These are phyloP conservation scores for Coremacera marginata DNA, from an alignment of 2,888 invertebrate genomes.

Conservation along the genomic window DNA sequence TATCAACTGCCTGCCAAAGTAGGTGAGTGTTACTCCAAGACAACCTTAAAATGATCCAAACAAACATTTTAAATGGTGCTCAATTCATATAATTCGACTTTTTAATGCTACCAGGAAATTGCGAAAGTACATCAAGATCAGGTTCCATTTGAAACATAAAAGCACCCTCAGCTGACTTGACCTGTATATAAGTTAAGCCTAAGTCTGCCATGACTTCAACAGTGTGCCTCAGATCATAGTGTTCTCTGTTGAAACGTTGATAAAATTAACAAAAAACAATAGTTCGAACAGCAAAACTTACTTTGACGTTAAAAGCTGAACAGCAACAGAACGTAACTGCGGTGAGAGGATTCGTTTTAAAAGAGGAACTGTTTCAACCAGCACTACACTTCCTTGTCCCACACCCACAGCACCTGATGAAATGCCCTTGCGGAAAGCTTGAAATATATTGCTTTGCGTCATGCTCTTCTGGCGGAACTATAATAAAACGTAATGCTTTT, in stretches of 20 bases:
- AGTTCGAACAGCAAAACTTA: slow-evolving; percentile 49
- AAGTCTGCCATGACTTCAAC: slow-evolving; percentile 90
- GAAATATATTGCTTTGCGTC: slow-evolving; percentile 72
- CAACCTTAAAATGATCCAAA: slow-evolving; percentile 50
- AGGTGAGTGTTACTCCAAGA: slow-evolving; percentile 71
- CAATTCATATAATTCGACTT: not conserved
- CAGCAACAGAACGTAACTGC: slow-evolving; percentile 77
- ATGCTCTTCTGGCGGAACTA: slow-evolving; percentile 73
- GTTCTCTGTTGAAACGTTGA: slow-evolving; percentile 59
- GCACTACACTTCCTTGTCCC: slow-evolving; percentile 70
- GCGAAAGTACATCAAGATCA: slow-evolving; percentile 76
- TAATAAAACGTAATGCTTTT: not conserved
- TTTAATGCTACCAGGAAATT: slow-evolving; percentile 61
- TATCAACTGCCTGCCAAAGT: slow-evolving; percentile 83
- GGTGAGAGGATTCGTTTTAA: slow-evolving; percentile 81
- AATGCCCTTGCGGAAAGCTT: slow-evolving; percentile 76
- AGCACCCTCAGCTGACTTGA: slow-evolving; percentile 80
- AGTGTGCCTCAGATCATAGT: slow-evolving; percentile 75
- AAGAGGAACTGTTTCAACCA: slow-evolving; percentile 80
- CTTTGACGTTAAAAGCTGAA: slow-evolving; percentile 66
- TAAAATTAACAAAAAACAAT: not conserved
- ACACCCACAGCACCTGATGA: slow-evolving; percentile 65
- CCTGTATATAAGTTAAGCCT: slow-evolving; percentile 87
- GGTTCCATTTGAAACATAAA: slow-evolving; percentile 82
- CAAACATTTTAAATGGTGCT: slow-evolving; percentile 13